A percentile compares a stretch with the other conserved stretches of the same genome.
Evolutionary conservation across 2,797 vertebrate species (phyloP).

Genomic region (Melanogrammus aeglefinus): DNA sequence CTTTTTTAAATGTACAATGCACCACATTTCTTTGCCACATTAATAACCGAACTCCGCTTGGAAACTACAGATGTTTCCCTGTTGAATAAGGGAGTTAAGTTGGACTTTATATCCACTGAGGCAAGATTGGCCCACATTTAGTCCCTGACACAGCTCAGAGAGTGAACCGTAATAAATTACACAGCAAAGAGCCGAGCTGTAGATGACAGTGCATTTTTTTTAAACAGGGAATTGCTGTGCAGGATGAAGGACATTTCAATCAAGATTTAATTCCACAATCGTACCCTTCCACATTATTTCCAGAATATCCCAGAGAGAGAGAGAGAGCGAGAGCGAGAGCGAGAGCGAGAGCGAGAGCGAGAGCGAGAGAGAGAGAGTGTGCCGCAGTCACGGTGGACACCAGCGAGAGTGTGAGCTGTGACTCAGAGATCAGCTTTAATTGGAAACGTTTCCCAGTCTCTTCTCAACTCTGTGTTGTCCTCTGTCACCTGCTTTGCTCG

Average conservation of each 20-base stretch:
- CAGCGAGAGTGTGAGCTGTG: neutral
- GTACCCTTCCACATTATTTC: neutral
- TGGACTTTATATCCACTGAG: neutral
- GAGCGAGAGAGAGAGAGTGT: conserved; percentile 1
- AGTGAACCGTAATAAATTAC: neutral
- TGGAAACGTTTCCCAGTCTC: neutral
- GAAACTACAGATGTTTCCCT: neutral
- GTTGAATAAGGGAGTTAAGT: neutral
- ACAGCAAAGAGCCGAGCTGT: neutral
- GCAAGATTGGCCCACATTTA: neutral
- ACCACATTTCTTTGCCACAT: neutral
- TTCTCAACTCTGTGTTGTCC: neutral
- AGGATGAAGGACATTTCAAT: neutral
- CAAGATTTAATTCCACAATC: conserved; percentile 1
- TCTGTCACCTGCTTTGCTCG: neutral
- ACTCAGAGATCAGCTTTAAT: conserved; percentile 4
- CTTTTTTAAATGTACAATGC: neutral
- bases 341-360: neutral
- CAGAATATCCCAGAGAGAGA: neutral
- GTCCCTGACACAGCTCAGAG: neutral
- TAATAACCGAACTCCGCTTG: neutral
- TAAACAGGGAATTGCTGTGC: neutral
- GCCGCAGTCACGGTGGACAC: conserved; percentile 1
- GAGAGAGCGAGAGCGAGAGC: neutral
- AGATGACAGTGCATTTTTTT: neutral